Conservation (phyloP, 2,113 vertebrate genomes). For the Opisthocomus hoazin region DNA sequence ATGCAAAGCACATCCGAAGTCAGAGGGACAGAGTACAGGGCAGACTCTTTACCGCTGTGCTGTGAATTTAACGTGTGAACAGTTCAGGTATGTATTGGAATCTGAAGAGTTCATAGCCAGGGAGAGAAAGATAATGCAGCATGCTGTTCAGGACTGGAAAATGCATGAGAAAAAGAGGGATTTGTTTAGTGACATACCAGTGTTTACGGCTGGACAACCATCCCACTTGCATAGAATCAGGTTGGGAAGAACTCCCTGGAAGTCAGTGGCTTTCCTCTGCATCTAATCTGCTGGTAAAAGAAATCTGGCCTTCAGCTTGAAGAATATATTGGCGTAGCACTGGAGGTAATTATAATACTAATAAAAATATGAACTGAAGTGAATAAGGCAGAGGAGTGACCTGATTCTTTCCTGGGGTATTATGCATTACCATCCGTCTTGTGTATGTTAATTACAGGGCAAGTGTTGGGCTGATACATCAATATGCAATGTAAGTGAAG, state of each 20-base stretch:
- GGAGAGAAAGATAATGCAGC: background rate
- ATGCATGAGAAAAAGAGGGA: background rate
- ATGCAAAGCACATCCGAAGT: background rate
- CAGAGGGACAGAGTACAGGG: background rate
- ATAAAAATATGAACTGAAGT: background rate
- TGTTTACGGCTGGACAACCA: background rate
- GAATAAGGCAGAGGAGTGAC: background rate
- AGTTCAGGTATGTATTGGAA: conserved; percentile 1
- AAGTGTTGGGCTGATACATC: background rate
- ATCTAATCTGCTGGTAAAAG: background rate
- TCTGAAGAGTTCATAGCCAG: background rate
- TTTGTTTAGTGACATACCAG: background rate
- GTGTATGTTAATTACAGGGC: background rate
- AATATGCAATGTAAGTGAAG: background rate
- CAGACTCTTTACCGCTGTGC: background rate
- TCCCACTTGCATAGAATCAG: background rate
- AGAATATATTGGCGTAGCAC: background rate
- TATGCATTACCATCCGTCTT: background rate
- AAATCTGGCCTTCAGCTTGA: background rate
- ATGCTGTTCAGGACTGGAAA: background rate
- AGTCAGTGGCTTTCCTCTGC: conserved; percentile 17
- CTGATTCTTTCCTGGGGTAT: background rate
- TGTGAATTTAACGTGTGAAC: background rate
- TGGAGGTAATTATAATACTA: background rate
- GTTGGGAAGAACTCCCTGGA: conserved; percentile 15